Conservation (phyloP, 2,888 invertebrate species). For the Resseliella maxima region DNA sequence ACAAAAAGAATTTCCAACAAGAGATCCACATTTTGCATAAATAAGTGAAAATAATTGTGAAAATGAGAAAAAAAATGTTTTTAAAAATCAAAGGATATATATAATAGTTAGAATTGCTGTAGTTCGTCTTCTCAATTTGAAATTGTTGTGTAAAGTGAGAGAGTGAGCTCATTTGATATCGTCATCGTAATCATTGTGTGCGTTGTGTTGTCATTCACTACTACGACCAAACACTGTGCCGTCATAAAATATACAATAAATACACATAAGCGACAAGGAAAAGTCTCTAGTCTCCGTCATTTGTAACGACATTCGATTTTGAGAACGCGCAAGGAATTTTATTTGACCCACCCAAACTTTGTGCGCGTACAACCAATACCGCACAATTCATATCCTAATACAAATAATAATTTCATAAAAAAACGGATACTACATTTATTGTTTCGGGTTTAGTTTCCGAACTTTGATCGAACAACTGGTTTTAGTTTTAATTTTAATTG, state of each 20-base stretch:
- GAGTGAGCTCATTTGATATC: not conserved
- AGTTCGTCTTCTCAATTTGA: not conserved
- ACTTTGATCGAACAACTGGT: not conserved
- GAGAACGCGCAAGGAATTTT: not conserved
- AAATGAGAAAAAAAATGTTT: not conserved
- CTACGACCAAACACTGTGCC: not conserved
- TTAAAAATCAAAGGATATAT: not conserved
- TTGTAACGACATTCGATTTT: not conserved
- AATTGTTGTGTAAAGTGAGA: not conserved
- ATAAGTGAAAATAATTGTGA: not conserved
- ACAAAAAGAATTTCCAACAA: not conserved
- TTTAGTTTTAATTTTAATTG: not conserved
- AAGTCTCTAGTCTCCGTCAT: not conserved
- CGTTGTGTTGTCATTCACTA: conserved; percentile 45
- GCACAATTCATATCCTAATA: not conserved
- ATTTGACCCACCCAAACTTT: conserved; percentile 46
- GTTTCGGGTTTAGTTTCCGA: not conserved
- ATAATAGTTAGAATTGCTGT: not conserved
- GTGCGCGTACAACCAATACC: not conserved
- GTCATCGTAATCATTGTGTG: not conserved
- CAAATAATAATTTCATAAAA: not conserved
- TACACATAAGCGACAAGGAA: not conserved
- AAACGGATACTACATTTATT: not conserved
- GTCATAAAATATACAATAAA: not conserved
- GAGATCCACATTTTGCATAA: not conserved